Conservation (phyloP, 2,888 invertebrate species). For the Heteropelma amictum region DNA sequence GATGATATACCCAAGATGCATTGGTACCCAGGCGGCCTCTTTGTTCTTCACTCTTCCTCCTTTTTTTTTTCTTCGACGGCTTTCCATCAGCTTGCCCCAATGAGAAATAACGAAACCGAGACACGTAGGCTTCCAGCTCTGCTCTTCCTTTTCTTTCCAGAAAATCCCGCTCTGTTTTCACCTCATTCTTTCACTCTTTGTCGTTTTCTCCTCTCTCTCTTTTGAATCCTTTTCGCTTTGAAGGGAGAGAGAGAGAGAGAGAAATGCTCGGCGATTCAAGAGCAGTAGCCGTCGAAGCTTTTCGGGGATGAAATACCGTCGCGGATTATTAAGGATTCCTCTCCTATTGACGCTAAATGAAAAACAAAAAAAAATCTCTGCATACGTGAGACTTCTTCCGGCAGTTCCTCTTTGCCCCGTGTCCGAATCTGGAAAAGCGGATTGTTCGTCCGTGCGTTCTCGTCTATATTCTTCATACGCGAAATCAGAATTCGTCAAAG, state of each 20-base stretch:
- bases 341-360: conserved; percentile 27
- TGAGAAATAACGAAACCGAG: conserved; percentile 57
- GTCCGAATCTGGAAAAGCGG: conserved; percentile 23
- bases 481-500: conserved; percentile 34
- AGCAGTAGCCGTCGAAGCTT: not conserved
- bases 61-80: conserved; percentile 65
- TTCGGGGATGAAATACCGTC: conserved; percentile 31
- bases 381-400: conserved; percentile 33
- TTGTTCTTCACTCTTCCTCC: conserved; percentile 64
- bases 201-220: not conserved
- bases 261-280: not conserved
- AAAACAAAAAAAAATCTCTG: conserved; percentile 13
- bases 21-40: conserved; percentile 59
- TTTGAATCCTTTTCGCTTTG: conserved; percentile 26
- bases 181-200: not conserved
- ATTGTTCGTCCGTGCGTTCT: conserved; percentile 14
- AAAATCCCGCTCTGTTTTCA: conserved; percentile 18
- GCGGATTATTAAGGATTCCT: conserved; percentile 44
- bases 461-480: not conserved
- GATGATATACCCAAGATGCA: conserved; percentile 41
- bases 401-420: not conserved
- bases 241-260: conserved; percentile 2
- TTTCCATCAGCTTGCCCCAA: conserved; percentile 35
- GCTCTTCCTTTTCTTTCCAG: conserved; percentile 43
- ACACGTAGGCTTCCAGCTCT: conserved; percentile 58